Percentiles rank a stretch among this genome's conserved stretches.
phyloP scores from a whole-genome alignment of 2,113 vertebrate species.

The Chionodraco myersi region DNA sequence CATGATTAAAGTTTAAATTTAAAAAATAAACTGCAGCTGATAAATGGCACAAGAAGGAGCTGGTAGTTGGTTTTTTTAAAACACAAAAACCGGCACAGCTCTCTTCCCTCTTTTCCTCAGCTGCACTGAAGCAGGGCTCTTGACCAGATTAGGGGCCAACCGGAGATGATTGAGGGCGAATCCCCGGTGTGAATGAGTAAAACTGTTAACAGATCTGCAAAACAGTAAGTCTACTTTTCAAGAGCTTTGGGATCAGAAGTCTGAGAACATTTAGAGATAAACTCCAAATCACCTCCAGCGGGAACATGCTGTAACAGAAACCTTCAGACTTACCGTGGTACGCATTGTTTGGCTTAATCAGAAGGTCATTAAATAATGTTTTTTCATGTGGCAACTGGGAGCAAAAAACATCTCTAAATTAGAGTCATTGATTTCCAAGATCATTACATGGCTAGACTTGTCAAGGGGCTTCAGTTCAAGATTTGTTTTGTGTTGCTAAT shows the following conservation, averaged over 20 bases:
- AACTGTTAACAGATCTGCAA: slow-evolving; percentile 28
- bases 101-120: not conserved
- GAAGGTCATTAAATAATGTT: slow-evolving; percentile 22
- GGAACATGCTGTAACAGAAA: slow-evolving; percentile 12
- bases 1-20: slow-evolving; percentile 22
- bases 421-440: slow-evolving; percentile 8
- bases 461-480: not conserved
- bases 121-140: slow-evolving; percentile 39
- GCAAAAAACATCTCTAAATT: slow-evolving; percentile 24
- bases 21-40: slow-evolving; percentile 29
- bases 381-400: not conserved
- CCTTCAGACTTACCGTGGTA: not conserved
- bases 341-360: slow-evolving; percentile 21
- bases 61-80: not conserved
- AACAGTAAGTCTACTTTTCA: slow-evolving; percentile 19
- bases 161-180: slow-evolving; percentile 33
- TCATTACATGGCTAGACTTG: not conserved
- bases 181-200: slow-evolving; percentile 31
- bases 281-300: not conserved
- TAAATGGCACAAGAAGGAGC: not conserved
- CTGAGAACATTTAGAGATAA: slow-evolving; percentile 21
- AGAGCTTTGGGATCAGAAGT: slow-evolving; percentile 24
- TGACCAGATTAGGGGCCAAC: slow-evolving; percentile 27
- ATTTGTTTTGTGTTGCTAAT: not conserved
- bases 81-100: not conserved